Evolutionary conservation across 2,888 invertebrate genomes (phyloP).

Genomic region (Xestoiulus laeticollis): DNA sequence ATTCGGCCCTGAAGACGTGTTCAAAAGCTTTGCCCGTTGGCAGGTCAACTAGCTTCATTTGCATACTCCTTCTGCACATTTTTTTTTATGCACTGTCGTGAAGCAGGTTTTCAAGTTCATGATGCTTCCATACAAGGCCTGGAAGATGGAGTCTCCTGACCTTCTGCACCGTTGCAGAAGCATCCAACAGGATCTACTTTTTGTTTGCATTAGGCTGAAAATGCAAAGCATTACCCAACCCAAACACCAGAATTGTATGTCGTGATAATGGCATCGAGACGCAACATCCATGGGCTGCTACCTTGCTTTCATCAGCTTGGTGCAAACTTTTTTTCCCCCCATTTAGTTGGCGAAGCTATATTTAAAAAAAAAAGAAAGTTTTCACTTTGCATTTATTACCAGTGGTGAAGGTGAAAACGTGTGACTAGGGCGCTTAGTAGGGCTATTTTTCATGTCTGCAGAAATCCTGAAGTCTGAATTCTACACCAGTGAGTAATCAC

Average conservation of each 20-base stretch:
- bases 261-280: neutral
- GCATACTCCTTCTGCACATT: neutral
- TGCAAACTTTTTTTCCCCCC: neutral
- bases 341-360: neutral
- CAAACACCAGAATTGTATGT: neutral
- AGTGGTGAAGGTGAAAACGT: slow-evolving; percentile 25
- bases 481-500: neutral
- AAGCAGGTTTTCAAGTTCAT: slow-evolving; percentile 41
- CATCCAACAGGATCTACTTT: slow-evolving; percentile 24
- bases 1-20: neutral
- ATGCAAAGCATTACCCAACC: neutral
- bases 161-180: neutral
- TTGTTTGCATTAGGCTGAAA: neutral
- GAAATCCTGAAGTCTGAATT: neutral
- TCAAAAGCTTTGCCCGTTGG: neutral
- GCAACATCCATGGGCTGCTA: neutral
- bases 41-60: neutral
- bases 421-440: neutral
- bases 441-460: neutral
- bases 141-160: neutral
- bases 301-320: neutral
- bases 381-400: neutral
- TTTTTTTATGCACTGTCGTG: slow-evolving; percentile 7
- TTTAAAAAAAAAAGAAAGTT: neutral
- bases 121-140: neutral